phyloP scores from a whole-genome alignment of 1,140 invertebrate species.

The Saccostrea glomerata region DNA sequence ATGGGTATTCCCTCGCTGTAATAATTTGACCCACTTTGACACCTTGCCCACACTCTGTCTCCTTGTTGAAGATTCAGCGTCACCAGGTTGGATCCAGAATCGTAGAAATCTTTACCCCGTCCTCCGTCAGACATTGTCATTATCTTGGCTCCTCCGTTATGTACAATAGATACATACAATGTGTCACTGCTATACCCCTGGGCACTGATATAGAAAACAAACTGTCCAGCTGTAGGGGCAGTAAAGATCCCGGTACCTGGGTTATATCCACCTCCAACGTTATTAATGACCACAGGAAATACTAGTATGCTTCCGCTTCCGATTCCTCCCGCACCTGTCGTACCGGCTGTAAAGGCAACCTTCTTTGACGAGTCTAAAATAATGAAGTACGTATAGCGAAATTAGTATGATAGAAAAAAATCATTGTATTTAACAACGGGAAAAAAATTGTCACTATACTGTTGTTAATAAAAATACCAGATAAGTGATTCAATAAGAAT shows the following conservation, averaged over 20 bases:
- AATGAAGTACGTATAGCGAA: neutral
- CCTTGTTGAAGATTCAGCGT: neutral
- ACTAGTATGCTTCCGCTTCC: neutral
- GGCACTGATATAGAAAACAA: neutral
- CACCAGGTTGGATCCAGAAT: neutral
- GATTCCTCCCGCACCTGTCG: neutral
- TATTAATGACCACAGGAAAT: conserved; percentile 5
- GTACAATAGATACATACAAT: neutral
- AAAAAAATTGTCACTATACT: too few relatives aligned
- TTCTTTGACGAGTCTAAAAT: neutral
- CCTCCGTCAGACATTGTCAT: conserved; percentile 20
- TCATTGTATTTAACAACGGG: too few relatives aligned
- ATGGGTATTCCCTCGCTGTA: conserved; percentile 25
- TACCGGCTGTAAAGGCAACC: neutral
- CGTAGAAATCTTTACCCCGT: conserved; percentile 25
- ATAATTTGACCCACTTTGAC: neutral
- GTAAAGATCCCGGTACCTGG: neutral
- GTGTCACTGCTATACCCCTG: neutral
- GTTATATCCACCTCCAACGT: neutral
- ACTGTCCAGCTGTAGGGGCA: neutral
- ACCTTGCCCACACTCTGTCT: neutral
- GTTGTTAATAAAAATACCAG: too few relatives aligned
- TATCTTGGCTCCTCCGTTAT: neutral
- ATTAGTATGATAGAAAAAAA: too few relatives aligned
- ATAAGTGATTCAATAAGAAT: too few relatives aligned